Percentiles rank a stretch among this genome's conserved stretches.
phyloP scores from a whole-genome alignment of 1,140 invertebrate species.

The Scaptomyza hsui region DNA sequence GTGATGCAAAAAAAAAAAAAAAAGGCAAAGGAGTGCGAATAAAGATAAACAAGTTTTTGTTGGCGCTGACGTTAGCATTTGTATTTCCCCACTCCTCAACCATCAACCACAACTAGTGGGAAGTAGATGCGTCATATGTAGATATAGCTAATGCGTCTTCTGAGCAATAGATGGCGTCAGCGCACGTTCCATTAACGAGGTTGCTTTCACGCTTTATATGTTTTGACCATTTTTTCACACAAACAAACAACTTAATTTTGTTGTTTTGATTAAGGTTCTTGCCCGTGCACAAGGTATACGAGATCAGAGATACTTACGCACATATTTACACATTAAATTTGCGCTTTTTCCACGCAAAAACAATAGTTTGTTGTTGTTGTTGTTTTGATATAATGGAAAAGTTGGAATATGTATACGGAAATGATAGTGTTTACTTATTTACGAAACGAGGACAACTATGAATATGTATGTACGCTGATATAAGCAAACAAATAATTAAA shows the following conservation, averaged over 20 bases:
- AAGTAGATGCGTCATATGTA: conserved; percentile 32
- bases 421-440: conserved; percentile 28
- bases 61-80: conserved; percentile 26
- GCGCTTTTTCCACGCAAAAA: conserved; percentile 16
- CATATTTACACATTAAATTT: conserved; percentile 27
- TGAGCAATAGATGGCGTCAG: conserved; percentile 39
- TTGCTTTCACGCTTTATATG: not conserved
- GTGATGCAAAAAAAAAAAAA: conserved; percentile 1
- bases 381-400: conserved; percentile 38
- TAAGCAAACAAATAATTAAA: not conserved
- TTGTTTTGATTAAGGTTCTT: conserved; percentile 34
- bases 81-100: conserved; percentile 11
- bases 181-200: conserved; percentile 5
- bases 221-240: conserved; percentile 55
- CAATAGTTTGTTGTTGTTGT: conserved; percentile 8
- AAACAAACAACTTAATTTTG: conserved; percentile 67
- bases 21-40: not conserved
- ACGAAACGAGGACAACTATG: conserved; percentile 57
- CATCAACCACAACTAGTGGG: no score
- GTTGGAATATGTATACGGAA: conserved; percentile 47
- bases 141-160: conserved; percentile 1
- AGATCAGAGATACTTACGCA: conserved; percentile 31
- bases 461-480: not conserved
- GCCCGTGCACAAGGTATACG: conserved; percentile 19
- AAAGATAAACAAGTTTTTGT: conserved; percentile 46